Percentiles rank a stretch among this genome's conserved stretches.
Conservation (phyloP, 2,888 invertebrate species). For the Drosophila atripex region DNA sequence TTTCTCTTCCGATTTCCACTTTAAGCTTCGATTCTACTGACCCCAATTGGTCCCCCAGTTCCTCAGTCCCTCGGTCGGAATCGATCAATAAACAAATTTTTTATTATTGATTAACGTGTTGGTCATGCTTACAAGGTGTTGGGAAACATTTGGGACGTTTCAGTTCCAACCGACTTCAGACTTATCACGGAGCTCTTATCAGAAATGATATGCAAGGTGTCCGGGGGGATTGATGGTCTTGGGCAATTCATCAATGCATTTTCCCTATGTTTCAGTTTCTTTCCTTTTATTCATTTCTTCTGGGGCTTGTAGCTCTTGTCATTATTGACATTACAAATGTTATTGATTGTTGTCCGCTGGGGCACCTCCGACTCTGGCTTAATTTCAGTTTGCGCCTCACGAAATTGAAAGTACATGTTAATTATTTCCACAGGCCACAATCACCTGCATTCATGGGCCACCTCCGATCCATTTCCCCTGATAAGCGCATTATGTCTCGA, state of each 20-base stretch:
- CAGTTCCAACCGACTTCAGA: background rate
- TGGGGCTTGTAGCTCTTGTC: slow-evolving; percentile 51
- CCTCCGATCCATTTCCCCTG: slow-evolving; percentile 65
- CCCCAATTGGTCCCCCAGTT: slow-evolving; percentile 52
- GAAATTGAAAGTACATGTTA: slow-evolving; percentile 80
- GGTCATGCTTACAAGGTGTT: slow-evolving; percentile 37
- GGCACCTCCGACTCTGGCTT: slow-evolving; percentile 44
- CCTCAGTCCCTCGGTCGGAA: slow-evolving; percentile 2
- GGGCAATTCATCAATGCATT: slow-evolving; percentile 65
- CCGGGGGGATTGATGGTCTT: slow-evolving; percentile 40
- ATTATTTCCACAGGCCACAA: slow-evolving; percentile 72
- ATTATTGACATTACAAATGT: slow-evolving; percentile 79
- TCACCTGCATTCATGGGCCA: slow-evolving; percentile 69
- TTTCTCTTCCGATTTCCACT: slow-evolving; percentile 31
- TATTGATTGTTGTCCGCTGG: slow-evolving; percentile 66
- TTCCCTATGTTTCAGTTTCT: slow-evolving; percentile 21
- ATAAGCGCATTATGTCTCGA: slow-evolving; percentile 72
- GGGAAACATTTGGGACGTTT: slow-evolving; percentile 9
- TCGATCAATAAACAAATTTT: slow-evolving; percentile 61
- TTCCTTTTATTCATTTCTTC: too few relatives aligned
- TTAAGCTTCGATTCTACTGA: slow-evolving; percentile 31
- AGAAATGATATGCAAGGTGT: slow-evolving; percentile 65
- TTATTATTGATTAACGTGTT: slow-evolving; percentile 59
- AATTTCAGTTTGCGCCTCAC: slow-evolving; percentile 44
- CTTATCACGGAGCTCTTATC: slow-evolving; percentile 39